Evolutionary conservation across 2,888 invertebrate genomes (phyloP).

Genomic region (Nomada goodeniana): DNA sequence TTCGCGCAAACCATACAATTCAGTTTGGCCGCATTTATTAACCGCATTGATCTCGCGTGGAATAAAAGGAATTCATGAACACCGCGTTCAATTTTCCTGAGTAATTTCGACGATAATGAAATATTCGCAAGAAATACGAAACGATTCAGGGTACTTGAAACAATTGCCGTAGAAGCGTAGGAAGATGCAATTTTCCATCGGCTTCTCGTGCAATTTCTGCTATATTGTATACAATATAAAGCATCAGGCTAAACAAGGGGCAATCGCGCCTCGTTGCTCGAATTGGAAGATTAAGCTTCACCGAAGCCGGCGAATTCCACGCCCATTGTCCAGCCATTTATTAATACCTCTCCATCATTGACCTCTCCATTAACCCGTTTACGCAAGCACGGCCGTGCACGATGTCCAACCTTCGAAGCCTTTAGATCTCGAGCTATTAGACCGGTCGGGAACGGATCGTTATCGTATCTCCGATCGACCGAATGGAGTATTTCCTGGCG

Average conservation of each 20-base stretch:
- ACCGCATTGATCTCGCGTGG: no score
- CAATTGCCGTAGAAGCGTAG: no score
- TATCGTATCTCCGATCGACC: constrained; percentile 59
- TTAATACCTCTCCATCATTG: constrained; percentile 70
- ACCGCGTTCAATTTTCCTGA: no score
- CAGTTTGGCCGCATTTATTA: no score
- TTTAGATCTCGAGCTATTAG: constrained; percentile 66
- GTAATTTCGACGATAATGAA: no score
- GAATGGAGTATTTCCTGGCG: constrained; percentile 64
- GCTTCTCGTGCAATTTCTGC: neutral
- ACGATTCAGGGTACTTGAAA: no score
- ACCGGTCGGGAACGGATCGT: constrained; percentile 59
- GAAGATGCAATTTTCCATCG: neutral
- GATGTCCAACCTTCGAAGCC: constrained; percentile 22
- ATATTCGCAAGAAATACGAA: no score
- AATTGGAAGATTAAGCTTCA: constrained; percentile 49
- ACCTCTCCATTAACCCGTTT: constrained; percentile 72
- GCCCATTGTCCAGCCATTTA: constrained; percentile 69
- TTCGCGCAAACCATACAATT: no score
- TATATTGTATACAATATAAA: neutral
- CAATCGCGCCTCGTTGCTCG: constrained; percentile 47
- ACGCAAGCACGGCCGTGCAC: constrained; percentile 59
- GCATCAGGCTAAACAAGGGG: constrained; percentile 26
- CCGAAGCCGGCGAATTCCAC: constrained; percentile 64
- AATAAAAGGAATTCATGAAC: no score